A percentile compares a stretch with the other conserved stretches of the same genome.
Conservation (phyloP, 2,113 vertebrate species). For the Tetrax tetrax region DNA sequence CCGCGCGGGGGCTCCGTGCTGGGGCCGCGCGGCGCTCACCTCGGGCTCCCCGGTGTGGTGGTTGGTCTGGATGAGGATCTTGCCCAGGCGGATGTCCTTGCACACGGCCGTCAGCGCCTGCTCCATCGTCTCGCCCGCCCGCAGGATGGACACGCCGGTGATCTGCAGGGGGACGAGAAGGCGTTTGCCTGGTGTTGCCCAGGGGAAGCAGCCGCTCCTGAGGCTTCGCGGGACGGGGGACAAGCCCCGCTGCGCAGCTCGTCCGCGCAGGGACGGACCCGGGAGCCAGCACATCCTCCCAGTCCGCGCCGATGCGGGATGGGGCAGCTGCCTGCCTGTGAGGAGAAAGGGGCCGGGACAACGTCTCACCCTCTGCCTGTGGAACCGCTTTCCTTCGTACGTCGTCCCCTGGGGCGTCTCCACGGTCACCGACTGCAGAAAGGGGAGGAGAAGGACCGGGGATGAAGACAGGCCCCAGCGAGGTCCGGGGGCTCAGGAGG, state of each 20-base stretch:
- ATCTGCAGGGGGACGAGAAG: slow-evolving; percentile 70
- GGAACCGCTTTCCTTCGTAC: slow-evolving; percentile 86
- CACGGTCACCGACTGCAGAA: slow-evolving; percentile 81
- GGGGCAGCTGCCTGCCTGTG: accelerated
- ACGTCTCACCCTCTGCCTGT: slow-evolving; percentile 81
- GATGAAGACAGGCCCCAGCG: accelerated
- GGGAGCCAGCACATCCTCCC: not conserved
- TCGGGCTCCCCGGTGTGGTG: slow-evolving; percentile 87
- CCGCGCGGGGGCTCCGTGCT: accelerated
- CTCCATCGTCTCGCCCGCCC: slow-evolving; percentile 92
- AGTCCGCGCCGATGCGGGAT: accelerated
- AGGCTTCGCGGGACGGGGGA: accelerated
- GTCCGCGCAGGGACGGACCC: accelerated
- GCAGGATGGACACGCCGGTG: slow-evolving; percentile 87
- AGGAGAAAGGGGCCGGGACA: accelerated
- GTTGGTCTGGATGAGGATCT: slow-evolving; percentile 95
- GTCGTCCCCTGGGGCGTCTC: slow-evolving; percentile 86
- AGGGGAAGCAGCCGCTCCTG: not conserved
- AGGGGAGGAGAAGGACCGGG: not conserved
- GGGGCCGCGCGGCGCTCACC: not conserved
- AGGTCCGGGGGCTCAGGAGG: accelerated
- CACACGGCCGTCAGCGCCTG: slow-evolving; percentile 88
- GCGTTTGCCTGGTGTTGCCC: accelerated
- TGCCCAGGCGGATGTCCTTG: slow-evolving; percentile 90
- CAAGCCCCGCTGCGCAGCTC: not conserved